phyloP scores from a whole-genome alignment of 2,113 vertebrate species.

The Atrichornis clamosus region DNA sequence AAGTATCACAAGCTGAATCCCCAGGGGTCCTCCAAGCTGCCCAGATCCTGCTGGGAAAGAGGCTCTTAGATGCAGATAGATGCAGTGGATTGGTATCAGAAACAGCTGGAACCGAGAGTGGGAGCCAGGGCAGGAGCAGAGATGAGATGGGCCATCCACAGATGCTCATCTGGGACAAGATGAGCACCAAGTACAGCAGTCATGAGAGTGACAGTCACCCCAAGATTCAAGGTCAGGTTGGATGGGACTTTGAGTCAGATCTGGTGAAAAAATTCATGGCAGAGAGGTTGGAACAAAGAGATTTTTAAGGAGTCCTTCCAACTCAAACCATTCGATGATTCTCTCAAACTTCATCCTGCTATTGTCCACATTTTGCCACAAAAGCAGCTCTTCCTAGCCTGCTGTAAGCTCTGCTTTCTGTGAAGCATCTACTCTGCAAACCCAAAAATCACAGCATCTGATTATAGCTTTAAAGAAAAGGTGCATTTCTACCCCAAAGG shows the following conservation, averaged over 20 bases:
- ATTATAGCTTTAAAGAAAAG: background rate
- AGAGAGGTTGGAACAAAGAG: background rate
- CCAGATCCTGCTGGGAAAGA: background rate
- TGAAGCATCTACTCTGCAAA: background rate
- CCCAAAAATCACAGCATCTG: background rate
- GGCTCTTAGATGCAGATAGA: background rate
- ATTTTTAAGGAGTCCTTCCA: background rate
- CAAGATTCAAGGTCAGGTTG: background rate
- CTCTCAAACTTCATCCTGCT: background rate
- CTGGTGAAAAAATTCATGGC: background rate
- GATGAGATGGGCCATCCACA: background rate
- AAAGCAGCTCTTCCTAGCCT: background rate
- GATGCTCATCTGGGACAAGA: background rate
- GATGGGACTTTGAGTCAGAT: background rate
- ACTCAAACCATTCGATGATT: background rate
- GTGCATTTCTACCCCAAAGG: background rate
- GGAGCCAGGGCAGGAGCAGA: background rate
- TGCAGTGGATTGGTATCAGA: background rate
- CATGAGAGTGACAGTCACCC: background rate
- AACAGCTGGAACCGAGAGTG: background rate
- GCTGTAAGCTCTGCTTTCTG: background rate
- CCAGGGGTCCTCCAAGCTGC: background rate
- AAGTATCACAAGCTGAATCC: background rate
- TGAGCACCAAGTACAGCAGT: background rate
- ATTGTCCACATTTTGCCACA: background rate